Evolutionary conservation across 2,113 vertebrate genomes (phyloP).

Genomic region (Bujurquina vittata): DNA sequence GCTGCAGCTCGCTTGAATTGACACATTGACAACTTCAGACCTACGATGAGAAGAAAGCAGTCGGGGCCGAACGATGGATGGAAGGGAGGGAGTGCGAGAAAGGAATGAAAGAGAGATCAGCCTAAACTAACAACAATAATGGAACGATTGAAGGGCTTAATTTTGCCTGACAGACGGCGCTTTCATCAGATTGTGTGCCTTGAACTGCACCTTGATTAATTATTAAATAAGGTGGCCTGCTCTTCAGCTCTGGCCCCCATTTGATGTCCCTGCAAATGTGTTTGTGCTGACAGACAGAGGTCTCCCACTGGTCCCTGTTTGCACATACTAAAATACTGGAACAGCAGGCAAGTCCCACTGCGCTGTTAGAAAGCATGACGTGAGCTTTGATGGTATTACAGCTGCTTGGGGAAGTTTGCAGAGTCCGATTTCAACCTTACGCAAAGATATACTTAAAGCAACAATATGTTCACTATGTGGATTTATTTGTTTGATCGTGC

Average conservation of each 20-base stretch:
- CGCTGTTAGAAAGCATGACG: slow-evolving; percentile 18
- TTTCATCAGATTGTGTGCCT: slow-evolving; percentile 87
- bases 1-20: slow-evolving; percentile 67
- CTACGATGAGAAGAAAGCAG: slow-evolving; percentile 58
- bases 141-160: slow-evolving; percentile 77
- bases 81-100: slow-evolving; percentile 6
- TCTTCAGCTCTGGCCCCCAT: slow-evolving; percentile 81
- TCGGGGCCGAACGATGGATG: slow-evolving; percentile 15
- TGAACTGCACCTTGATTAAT: slow-evolving; percentile 90
- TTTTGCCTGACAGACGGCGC: slow-evolving; percentile 85
- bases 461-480: not conserved
- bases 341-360: slow-evolving; percentile 71
- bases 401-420: slow-evolving; percentile 13
- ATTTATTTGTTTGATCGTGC: not conserved
- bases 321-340: slow-evolving; percentile 70
- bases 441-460: not conserved
- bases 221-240: slow-evolving; percentile 84
- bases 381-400: slow-evolving; percentile 39
- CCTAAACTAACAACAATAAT: slow-evolving; percentile 79
- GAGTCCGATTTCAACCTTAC: not conserved
- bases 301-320: slow-evolving; percentile 78
- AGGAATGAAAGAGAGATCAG: slow-evolving; percentile 62
- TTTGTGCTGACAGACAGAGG: slow-evolving; percentile 85
- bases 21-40: slow-evolving; percentile 74
- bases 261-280: slow-evolving; percentile 84